Conservation (phyloP, 2,797 vertebrate species). For the Bovichtus diacanthus region DNA sequence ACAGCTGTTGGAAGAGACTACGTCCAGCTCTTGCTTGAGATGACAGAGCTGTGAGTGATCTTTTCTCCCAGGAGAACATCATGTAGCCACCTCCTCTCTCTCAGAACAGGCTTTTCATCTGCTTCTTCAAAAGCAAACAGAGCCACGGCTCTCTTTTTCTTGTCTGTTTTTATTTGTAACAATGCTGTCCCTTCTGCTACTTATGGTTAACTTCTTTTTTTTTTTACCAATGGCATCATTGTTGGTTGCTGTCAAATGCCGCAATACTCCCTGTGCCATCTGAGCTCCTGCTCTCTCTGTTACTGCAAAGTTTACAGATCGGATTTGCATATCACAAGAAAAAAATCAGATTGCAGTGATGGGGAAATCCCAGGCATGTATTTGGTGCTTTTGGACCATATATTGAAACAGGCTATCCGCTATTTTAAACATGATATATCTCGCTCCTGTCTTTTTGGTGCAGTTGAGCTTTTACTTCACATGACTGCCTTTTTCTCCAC, state of each 20-base stretch:
- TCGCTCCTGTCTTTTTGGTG: neutral
- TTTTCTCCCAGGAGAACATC: constrained; percentile 45
- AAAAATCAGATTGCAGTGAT: neutral
- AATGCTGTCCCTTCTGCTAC: constrained; percentile 38
- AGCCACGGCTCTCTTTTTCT: constrained; percentile 40
- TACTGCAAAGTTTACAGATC: constrained; percentile 21
- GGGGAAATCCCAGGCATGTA: neutral
- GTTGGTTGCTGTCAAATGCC: constrained; percentile 54
- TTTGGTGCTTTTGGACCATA: neutral
- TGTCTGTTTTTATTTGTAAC: constrained; percentile 50
- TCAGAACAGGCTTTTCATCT: constrained; percentile 56
- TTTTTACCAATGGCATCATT: constrained; percentile 41
- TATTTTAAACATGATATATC: neutral
- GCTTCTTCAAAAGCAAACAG: constrained; percentile 49
- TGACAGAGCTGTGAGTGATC: constrained; percentile 37
- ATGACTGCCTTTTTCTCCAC: neutral
- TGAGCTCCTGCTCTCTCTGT: constrained; percentile 26
- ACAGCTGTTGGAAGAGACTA: constrained; percentile 8
- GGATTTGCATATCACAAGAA: constrained; percentile 52
- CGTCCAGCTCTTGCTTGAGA: constrained; percentile 45
- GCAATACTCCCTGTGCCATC: constrained; percentile 33
- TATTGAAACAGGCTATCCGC: neutral
- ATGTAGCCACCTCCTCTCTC: constrained; percentile 32
- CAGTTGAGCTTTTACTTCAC: constrained; percentile 6
- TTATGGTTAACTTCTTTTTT: constrained; percentile 33